These are phyloP conservation scores for Oopsacas minuta DNA, from an alignment of 37 sponge, comb jelly and placozoan genomes.

Conservation along the genomic window DNA sequence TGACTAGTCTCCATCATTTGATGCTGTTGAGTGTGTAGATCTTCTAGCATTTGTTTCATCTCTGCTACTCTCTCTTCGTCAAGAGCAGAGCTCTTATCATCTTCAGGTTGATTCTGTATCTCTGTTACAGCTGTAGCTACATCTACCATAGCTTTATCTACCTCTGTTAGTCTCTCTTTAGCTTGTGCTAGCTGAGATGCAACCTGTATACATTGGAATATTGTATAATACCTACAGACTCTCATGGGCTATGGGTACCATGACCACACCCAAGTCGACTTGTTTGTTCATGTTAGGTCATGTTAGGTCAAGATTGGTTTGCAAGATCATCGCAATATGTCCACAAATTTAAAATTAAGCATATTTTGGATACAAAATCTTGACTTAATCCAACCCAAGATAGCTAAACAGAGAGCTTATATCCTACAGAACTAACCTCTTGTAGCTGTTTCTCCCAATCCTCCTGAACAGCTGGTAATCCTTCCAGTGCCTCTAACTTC, in stretches of 20 bases:
- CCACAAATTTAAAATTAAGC: too few relatives aligned
- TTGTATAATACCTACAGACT: too few relatives aligned
- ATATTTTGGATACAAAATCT: too few relatives aligned
- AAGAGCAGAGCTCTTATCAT: constrained; percentile 17
- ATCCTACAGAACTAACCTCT: background rate
- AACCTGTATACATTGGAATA: too few relatives aligned
- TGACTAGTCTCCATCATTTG: constrained; percentile 62
- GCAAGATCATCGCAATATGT: too few relatives aligned
- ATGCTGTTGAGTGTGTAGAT: constrained; percentile 50
- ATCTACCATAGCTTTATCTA: constrained; percentile 63
- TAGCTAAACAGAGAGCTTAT: too few relatives aligned
- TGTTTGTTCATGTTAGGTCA: too few relatives aligned
- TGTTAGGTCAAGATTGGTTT: too few relatives aligned
- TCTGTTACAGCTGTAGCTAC: constrained; percentile 28
- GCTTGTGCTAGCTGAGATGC: constrained; percentile 59
- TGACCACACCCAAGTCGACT: too few relatives aligned
- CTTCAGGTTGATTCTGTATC: constrained; percentile 18
- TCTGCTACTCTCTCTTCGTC: constrained; percentile 37
- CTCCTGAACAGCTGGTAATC: constrained; percentile 1
- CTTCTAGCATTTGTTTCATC: constrained; percentile 33
- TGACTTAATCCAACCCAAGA: too few relatives aligned
- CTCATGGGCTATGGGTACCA: too few relatives aligned
- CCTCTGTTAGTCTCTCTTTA: constrained; percentile 55
- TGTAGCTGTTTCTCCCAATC: constrained; percentile 17
- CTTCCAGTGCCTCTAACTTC: background rate